phyloP scores from a whole-genome alignment of 92 coral and sea anemone species.

The Porites rus region DNA sequence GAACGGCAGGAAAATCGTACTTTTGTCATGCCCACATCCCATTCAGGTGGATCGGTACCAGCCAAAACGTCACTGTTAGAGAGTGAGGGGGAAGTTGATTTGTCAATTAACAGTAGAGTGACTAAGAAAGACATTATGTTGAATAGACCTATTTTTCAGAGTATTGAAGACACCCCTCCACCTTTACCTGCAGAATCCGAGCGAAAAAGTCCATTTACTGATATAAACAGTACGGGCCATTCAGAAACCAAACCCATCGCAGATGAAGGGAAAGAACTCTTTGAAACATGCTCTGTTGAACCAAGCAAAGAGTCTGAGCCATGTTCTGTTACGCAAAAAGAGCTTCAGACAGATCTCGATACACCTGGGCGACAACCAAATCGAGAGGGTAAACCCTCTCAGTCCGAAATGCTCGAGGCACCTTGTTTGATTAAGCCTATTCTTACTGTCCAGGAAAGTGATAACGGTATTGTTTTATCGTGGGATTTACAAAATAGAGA shows the following conservation, averaged over 20 bases:
- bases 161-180: neutral
- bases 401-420: neutral
- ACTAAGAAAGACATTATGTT: neutral
- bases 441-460: constrained; percentile 16
- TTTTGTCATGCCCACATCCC: neutral
- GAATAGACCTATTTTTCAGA: neutral
- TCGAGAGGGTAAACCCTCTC: neutral
- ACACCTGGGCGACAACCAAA: neutral
- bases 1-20: neutral
- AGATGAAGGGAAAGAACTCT: neutral
- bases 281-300: neutral
- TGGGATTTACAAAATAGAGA: constrained; percentile 42
- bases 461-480: constrained; percentile 13
- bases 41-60: neutral
- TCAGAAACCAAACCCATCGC: neutral
- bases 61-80: neutral
- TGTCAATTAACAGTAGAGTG: neutral
- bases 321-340: neutral
- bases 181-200: neutral
- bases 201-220: neutral
- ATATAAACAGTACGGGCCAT: neutral
- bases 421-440: constrained; percentile 7
- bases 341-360: neutral
- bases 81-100: neutral
- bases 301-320: neutral